These are phyloP conservation scores for Neodiprion virginianus DNA, from an alignment of 1,140 invertebrate species.

Conservation along the genomic window DNA sequence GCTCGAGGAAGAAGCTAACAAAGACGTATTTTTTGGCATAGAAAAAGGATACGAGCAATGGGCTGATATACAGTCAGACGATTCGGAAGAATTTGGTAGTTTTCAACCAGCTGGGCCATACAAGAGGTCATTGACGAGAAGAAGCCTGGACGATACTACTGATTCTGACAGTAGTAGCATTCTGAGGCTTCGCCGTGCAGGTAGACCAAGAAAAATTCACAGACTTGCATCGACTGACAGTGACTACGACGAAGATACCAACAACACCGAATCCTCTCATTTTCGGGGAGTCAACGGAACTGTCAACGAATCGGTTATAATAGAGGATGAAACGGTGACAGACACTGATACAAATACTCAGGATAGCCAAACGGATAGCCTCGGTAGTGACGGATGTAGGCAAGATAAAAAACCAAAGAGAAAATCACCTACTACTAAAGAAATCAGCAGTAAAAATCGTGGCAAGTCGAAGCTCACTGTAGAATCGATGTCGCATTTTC, in stretches of 20 bases:
- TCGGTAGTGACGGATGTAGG: constrained; percentile 56
- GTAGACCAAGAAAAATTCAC: constrained; percentile 47
- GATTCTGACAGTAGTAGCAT: constrained; percentile 55
- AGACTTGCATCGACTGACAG: constrained; percentile 59
- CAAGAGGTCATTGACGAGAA: constrained; percentile 44
- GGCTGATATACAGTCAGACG: constrained; percentile 51
- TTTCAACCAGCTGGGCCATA: constrained; percentile 49
- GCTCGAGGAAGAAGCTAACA: constrained; percentile 55
- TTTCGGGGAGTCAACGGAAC: constrained; percentile 8
- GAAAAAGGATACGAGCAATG: constrained; percentile 67
- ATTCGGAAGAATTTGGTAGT: constrained; percentile 54
- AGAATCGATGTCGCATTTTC: constrained; percentile 52
- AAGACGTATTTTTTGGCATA: constrained; percentile 62
- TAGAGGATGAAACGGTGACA: constrained; percentile 49
- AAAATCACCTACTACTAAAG: constrained; percentile 35
- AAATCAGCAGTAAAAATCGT: constrained; percentile 39
- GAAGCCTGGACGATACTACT: constrained; percentile 52
- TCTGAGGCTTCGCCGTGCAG: constrained; percentile 38
- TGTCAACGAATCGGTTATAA: background rate
- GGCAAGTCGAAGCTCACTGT: constrained; percentile 47
- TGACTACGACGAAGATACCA: constrained; percentile 52
- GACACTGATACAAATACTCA: constrained; percentile 61
- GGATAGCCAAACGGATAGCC: constrained; percentile 58
- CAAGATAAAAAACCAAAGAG: constrained; percentile 43
- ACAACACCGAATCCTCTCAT: background rate